phyloP scores from a whole-genome alignment of 1,140 invertebrate species.

The Pseudomyrmex flavicornis region DNA sequence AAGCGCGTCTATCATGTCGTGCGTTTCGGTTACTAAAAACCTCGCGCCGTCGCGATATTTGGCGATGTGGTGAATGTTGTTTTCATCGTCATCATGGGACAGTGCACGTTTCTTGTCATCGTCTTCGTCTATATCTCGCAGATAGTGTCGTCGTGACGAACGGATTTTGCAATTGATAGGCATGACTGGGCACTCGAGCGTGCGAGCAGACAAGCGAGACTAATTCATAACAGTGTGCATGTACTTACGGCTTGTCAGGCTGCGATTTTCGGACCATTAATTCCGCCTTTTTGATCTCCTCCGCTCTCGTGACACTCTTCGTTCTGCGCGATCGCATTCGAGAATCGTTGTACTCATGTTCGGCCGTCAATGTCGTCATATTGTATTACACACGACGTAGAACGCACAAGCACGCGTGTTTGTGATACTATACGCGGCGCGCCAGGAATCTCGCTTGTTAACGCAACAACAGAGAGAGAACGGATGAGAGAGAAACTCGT shows the following conservation, averaged over 20 bases:
- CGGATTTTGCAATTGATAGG: not conserved
- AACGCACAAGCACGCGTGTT: conserved; percentile 34
- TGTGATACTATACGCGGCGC: not conserved
- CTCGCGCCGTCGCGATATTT: conserved; percentile 21
- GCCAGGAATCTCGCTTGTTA: conserved; percentile 20
- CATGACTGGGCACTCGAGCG: not conserved
- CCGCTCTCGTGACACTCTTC: conserved; percentile 94
- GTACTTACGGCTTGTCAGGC: conserved; percentile 94
- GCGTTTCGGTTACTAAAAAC: conserved; percentile 43
- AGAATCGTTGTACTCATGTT: conserved; percentile 74
- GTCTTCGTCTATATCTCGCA: no score
- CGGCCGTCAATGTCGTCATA: conserved; percentile 68
- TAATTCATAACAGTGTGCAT: conserved; percentile 79
- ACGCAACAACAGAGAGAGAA: not conserved
- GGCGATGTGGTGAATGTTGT: not conserved
- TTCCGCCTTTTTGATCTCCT: conserved; percentile 93
- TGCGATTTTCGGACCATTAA: conserved; percentile 92
- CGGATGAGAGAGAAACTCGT: not conserved
- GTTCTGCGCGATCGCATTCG: conserved; percentile 89
- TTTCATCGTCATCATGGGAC: not conserved
- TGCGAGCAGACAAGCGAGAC: not conserved
- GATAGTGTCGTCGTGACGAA: not conserved
- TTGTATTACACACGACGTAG: not conserved
- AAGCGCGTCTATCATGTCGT: conserved; percentile 17
- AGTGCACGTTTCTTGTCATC: not conserved